Base-by-base conservation (phyloP, 2,888 invertebrate species). In the Acanthopleura granulata region DNA sequence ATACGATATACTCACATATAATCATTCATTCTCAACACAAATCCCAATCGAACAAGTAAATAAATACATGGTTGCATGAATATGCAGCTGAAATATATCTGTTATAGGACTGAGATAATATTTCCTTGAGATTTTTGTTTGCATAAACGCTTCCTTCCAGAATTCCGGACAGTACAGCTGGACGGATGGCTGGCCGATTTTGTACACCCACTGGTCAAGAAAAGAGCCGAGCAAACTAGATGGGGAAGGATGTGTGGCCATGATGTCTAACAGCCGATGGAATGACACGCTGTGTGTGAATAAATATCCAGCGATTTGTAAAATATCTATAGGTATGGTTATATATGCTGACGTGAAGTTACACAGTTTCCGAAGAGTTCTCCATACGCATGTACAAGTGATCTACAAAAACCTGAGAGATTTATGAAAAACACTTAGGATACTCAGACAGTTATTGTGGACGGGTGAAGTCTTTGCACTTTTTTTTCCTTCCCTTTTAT, bases 151-250 rank as follows among this genome's bases (percentile, higher is more conserved):
- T 40, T 57, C n/a, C 12, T 57, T 57, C 3, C 66, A 66, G 66
- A 66, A 66, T 14, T 16, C 66, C 25, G 66, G 66, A 6, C 22
- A 66, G 16, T 66, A 66, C 29, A 25, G 22, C 29, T 66, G 66
- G 66, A 27, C 66, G 6, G 66, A 66, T 66, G 66, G 66, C 66
- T 66, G 66, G 66, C 66, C 66, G 29, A 66, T 25, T 22, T 66
- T 66, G 14, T 66, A 66, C 25, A 66, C 66, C 1, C 29, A 27
- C 22, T 66, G 66, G 66, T 18, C 22, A 22, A 22, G 29, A 27
- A 25, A 25, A 16, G 66, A 66, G 25, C 66, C 66, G 3, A 66
- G 66, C 25, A 66, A 66, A 66, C 66, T 22, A 27, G 66, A 66
- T 6, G 66, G 66, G 16, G 66, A 66, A 27, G 66, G 66, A 3